phyloP scores from a whole-genome alignment of 2,888 invertebrate genomes.

The Volucella inanis region DNA sequence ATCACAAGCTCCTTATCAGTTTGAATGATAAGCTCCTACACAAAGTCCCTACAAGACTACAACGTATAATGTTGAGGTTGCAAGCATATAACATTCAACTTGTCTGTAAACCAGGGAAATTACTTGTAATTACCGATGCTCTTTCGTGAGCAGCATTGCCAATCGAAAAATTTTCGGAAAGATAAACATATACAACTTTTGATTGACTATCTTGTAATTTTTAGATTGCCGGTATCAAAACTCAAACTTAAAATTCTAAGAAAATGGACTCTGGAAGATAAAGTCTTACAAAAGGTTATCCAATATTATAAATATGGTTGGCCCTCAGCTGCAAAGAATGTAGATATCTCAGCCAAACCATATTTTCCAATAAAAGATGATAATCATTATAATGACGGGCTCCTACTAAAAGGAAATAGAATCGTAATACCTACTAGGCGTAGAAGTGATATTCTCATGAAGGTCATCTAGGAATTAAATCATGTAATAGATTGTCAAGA shows the following conservation, averaged over 20 bases:
- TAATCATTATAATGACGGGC: conserved; percentile 23
- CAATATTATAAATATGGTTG: conserved; percentile 29
- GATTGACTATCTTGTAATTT: conserved; percentile 30
- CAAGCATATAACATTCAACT: conserved; percentile 27
- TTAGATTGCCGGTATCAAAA: conserved; percentile 28
- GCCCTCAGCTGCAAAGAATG: conserved; percentile 4
- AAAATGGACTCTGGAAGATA: conserved; percentile 23
- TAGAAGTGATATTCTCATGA: conserved; percentile 23
- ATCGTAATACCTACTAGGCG: conserved; percentile 13
- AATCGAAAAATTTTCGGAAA: conserved; percentile 24
- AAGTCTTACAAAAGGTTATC: conserved; percentile 28
- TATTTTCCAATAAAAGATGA: conserved; percentile 31
- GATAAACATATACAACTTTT: conserved; percentile 33
- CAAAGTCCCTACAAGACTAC: conserved; percentile 96
- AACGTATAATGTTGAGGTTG: conserved; percentile 87
- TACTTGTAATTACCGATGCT: conserved; percentile 13
- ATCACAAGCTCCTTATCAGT: too few species aligned
- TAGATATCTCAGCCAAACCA: conserved; percentile 19
- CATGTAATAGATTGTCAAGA: conserved; percentile 26
- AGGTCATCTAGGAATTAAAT: conserved; percentile 32
- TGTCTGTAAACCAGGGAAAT: conserved; percentile 24
- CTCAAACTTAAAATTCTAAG: conserved; percentile 27
- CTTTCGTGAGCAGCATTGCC: conserved; percentile 16
- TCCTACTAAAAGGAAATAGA: conserved; percentile 23
- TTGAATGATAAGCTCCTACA: too few species aligned